Base-by-base conservation (phyloP, 2,113 vertebrate genomes). In the Nothocercus nigrocapillus region DNA sequence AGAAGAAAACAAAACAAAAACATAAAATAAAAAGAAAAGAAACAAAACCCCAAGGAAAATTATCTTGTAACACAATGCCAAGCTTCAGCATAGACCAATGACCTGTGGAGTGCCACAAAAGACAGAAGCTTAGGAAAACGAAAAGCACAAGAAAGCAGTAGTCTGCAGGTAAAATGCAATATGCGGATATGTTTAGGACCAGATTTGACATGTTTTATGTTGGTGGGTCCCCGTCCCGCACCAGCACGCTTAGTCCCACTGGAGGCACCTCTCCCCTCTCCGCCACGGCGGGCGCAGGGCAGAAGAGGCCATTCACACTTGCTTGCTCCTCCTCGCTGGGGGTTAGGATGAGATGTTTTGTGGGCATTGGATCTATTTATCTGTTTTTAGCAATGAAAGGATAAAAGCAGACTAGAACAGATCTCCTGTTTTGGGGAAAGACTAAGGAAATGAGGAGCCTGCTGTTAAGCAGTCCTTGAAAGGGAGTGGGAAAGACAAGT, bases 381-480 rank as follows among this genome's bases (percentile, higher is more conserved):
- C 76, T 66, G 13, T 38, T 78, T 78, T 64, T 66, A 40, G 32
- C 64, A 90, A 76, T 38, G 78, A 53, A 81, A 91, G 67, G 16
- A 38, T 34, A 83, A 53, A 84, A 36, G 66, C 80, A 69, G 42
- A 66, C 18, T 47, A 88, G 75, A 74, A 79, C 44, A 89, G 70
- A 85, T 88, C 88, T 66, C 83, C 90, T 82, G 88, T 32, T 87
- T 67, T 70, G 78, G 72, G 93, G 62, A 70, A 74, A 89, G 61
- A 61, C 20, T 80, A 47, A 92, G 66, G 81, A 87, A 93, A 81
- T 88, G 64, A 85, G 72, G 74, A 66, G 61, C 34, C 63, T 89
- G 86, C 53, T 84, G 80, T 94, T 91, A 88, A 70, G 69, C 30
- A 68, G 75, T 69, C 91, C 87, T 84, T 91, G 73, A 96, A 96